These are phyloP conservation scores for Chaunax sp. DNA, from an alignment of 2,797 vertebrate genomes.

Conservation along the genomic window DNA sequence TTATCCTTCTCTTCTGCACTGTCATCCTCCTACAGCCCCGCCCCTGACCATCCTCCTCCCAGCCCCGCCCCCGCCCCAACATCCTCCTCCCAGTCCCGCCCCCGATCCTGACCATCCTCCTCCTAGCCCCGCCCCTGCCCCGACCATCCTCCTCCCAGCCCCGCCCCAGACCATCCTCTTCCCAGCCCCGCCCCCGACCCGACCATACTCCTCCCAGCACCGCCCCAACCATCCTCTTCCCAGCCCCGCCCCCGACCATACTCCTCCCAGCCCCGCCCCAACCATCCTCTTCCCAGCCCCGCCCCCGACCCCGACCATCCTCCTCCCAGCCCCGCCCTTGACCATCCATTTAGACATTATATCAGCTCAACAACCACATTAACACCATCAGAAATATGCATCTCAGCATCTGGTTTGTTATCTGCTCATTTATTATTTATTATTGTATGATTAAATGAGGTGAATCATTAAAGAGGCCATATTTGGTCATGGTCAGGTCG, in stretches of 20 bases:
- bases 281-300: background rate
- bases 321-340: no score
- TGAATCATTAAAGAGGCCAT: no score
- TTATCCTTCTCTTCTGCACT: slow-evolving; percentile 81
- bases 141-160: no score
- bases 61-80: slow-evolving; percentile 25
- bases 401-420: background rate
- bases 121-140: slow-evolving; percentile 7
- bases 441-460: background rate
- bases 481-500: no score
- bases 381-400: no score
- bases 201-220: no score
- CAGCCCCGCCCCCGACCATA: slow-evolving; percentile 36
- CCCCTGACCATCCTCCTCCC: slow-evolving; percentile 39
- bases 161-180: no score
- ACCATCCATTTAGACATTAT: no score
- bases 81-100: no score
- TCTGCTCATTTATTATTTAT: no score
- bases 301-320: background rate
- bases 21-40: slow-evolving; percentile 54
- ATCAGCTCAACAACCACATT: no score
- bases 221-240: slow-evolving; percentile 56
- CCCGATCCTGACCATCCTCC: background rate
- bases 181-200: no score
- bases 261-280: slow-evolving; percentile 28